Evolutionary conservation across 1,140 invertebrate genomes (phyloP), one percentile per base, ranked within the genome.

Genomic region (Calliopsis andreniformis): DNA sequence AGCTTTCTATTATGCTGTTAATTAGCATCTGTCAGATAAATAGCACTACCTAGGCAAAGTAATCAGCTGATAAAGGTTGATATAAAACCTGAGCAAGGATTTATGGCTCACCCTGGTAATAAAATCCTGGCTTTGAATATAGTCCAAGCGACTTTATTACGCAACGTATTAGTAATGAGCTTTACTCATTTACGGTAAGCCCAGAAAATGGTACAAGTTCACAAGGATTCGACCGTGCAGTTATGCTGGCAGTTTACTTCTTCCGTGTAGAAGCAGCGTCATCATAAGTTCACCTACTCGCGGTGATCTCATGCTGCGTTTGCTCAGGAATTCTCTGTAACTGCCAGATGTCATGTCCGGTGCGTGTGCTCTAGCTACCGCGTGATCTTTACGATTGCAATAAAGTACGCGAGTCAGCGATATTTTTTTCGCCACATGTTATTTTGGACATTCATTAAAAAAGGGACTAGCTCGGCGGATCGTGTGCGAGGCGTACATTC

Each of bases 241-340:
- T 53, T 55, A 23, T n/a, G 25, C 20, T n/a, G 16, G 43, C 4
- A 14, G 32, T 72, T 64, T 56, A 42, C 49, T 66, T 32, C 10
- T 55, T 43, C 30, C 16, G 12, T 8, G 18, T 7, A 8, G 59
- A n/a, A 66, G 23, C n/a, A 64, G 7, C 28, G n/a, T 73, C 61
- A 35, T 45, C 59, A 45, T 64, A 45, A 73, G 49, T 73, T 66
- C 39, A 25, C 70, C 61, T 66, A 62, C 53, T 66, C 70, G 2
- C 47, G 10, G 18, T 7, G 61, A 62, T 62, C 68, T 66, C 70
- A 45, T 32, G 68, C 68, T 39, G 68, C 18, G 61, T 73, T 64
- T 25, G 61, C 28, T 32, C 49, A 6, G 5, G 25, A 55, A 73
- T 42, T n/a, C 35, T 45, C 49, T n/a, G n/a, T 25, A 64, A 45